phyloP scores from a whole-genome alignment of 1,140 invertebrate species.

The Euwallacea similis region DNA sequence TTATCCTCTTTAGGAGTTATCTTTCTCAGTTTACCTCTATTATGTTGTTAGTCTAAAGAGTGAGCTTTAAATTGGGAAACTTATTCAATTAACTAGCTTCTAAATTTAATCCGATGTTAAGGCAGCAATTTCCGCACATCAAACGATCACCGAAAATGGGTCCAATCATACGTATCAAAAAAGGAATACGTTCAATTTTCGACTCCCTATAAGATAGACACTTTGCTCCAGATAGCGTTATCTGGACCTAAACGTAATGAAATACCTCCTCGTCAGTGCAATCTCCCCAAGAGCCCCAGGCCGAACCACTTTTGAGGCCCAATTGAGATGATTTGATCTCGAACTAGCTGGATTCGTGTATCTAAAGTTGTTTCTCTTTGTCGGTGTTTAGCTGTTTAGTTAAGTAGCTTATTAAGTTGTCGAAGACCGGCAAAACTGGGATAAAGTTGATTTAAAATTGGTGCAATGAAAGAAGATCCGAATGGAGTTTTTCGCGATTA shows the following conservation, averaged over 20 bases:
- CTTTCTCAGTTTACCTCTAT: no score
- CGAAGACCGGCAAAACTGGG: no score
- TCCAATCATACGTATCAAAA: constrained; percentile 1
- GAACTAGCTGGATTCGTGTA: constrained; percentile 2
- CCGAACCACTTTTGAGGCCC: constrained; percentile 22
- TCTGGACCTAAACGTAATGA: constrained; percentile 28
- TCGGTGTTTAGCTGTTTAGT: no score
- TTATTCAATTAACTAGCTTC: constrained; percentile 1
- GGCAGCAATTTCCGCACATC: not conserved
- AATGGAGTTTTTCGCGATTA: no score
- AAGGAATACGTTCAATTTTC: constrained; percentile 14
- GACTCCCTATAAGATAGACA: constrained; percentile 7
- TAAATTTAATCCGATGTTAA: not conserved
- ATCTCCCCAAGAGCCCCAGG: constrained; percentile 12
- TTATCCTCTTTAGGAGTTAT: no score
- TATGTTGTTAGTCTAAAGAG: no score
- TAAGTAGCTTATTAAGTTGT: no score
- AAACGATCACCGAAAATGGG: not conserved
- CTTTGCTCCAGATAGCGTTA: constrained; percentile 14
- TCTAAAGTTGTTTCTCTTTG: not conserved
- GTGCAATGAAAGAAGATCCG: no score
- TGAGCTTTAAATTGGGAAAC: constrained; percentile 1
- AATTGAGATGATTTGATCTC: constrained; percentile 20
- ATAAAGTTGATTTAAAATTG: no score
- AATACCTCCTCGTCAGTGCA: constrained; percentile 22